Conservation (phyloP, 2,113 vertebrate genomes). For the Seriola dumerili region DNA sequence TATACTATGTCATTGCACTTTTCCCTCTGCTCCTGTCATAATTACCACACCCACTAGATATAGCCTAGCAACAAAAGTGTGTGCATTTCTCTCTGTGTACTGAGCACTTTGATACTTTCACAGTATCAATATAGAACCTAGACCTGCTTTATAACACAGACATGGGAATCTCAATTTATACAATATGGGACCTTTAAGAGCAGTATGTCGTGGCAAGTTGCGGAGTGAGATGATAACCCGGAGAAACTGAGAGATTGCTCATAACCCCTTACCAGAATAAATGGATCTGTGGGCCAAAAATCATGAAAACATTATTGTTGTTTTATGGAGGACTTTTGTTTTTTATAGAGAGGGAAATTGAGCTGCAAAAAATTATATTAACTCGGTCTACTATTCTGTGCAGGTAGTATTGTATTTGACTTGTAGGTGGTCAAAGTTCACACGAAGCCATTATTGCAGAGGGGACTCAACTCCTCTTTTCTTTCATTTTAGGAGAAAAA, state of each 20-base stretch:
- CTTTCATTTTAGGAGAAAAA: background rate
- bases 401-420: constrained; percentile 5
- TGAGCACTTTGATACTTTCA: too few species aligned
- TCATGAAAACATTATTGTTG: background rate
- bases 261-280: background rate
- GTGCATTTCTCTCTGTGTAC: too few species aligned
- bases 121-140: too few species aligned
- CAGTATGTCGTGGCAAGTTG: background rate
- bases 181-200: background rate
- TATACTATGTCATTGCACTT: too few species aligned
- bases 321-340: background rate
- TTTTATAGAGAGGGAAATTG: background rate
- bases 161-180: too few species aligned
- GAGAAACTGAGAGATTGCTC: background rate
- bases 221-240: background rate
- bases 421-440: constrained; percentile 6
- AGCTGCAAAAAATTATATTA: background rate
- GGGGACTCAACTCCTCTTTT: background rate
- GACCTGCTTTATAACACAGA: too few species aligned
- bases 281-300: background rate
- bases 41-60: too few species aligned
- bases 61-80: too few species aligned
- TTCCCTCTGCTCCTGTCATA: too few species aligned
- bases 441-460: background rate
- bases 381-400: background rate